Base-by-base conservation (phyloP, 2,888 invertebrate species). In the Maniola hyperantus region DNA sequence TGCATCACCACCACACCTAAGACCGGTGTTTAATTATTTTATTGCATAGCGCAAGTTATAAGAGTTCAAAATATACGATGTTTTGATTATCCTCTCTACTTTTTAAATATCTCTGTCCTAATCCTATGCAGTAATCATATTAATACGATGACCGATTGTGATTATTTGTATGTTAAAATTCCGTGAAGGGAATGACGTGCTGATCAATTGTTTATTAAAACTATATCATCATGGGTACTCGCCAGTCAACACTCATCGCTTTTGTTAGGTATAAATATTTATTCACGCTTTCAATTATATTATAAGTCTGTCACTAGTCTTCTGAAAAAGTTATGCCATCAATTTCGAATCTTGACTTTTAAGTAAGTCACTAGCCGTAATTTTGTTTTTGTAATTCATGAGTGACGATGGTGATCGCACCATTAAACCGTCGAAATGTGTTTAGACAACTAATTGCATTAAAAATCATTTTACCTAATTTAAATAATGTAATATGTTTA, bases 181-280 rank as follows among this genome's bases (percentile, higher is more conserved):
- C 55, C 18, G 2, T 36, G 55, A 55, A 55, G 36, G 55, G 55
- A 36, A 55, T 39, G 51, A 7, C 39, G 48, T 55, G 55, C 36
- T 55, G 36, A 54, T 36, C 34, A 34, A 36, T 54, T 53, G 8
- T n/a, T 54, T 54, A 10, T 54, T 54, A n/a, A 54, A 54, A 36
- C 36, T n/a, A 18, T 18, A 36, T 54, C 54, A 54, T 26, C 26
- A 26, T n/a, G n/a, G n/a, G n/a, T n/a, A n/a, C n/a, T n/a, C n/a
- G n/a, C n/a, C n/a, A n/a, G 2, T 26, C 26, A 26, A 26, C 26
- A 26, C 26, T 26, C 26, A 4, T 54, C 54, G 36, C 4, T 34
- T 36, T 36, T 36, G 54, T 54, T n/a, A n/a, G n/a, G n/a, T n/a
- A 36, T 36, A n/a, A 34, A 53, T n/a, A 6, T 26, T 15, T 51